phyloP scores from a whole-genome alignment of 2,113 vertebrate species.

The Hippocampus mohnikei region DNA sequence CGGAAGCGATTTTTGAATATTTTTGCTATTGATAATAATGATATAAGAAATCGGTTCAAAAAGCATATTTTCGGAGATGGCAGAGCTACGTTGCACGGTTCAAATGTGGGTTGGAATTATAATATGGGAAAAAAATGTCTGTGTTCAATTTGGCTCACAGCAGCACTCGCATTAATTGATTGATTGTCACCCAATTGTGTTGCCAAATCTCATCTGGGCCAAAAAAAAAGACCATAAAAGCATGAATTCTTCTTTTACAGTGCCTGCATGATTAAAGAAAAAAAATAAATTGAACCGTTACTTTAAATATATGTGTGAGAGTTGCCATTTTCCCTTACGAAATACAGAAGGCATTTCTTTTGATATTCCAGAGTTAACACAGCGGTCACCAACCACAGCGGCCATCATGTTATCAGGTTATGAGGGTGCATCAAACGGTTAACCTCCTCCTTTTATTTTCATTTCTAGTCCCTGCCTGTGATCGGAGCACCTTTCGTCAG shows the following conservation, averaged over 20 bases:
- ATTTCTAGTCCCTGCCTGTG: slow-evolving; percentile 5
- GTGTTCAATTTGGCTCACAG: not conserved
- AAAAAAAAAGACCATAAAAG: not conserved
- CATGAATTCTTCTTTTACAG: not conserved
- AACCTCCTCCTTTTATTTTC: not conserved
- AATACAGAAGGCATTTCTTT: not conserved
- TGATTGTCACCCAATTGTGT: not conserved
- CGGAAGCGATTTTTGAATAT: too few species aligned
- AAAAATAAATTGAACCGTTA: not conserved
- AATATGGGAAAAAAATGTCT: not conserved
- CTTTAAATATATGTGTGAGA: not conserved
- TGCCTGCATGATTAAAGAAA: not conserved
- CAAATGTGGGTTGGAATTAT: too few species aligned
- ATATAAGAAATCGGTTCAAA: too few species aligned
- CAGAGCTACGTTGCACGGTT: too few species aligned
- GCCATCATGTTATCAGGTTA: too few species aligned
- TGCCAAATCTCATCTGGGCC: not conserved
- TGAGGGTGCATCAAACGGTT: too few species aligned
- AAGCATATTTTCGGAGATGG: too few species aligned
- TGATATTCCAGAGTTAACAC: not conserved
- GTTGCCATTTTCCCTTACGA: not conserved
- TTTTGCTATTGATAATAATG: too few species aligned
- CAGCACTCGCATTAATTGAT: not conserved
- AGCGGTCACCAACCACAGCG: too few species aligned
- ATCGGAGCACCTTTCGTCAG: not conserved